Conservation (phyloP, 1,140 invertebrate species). For the Macrotrachela quadricornifera region DNA sequence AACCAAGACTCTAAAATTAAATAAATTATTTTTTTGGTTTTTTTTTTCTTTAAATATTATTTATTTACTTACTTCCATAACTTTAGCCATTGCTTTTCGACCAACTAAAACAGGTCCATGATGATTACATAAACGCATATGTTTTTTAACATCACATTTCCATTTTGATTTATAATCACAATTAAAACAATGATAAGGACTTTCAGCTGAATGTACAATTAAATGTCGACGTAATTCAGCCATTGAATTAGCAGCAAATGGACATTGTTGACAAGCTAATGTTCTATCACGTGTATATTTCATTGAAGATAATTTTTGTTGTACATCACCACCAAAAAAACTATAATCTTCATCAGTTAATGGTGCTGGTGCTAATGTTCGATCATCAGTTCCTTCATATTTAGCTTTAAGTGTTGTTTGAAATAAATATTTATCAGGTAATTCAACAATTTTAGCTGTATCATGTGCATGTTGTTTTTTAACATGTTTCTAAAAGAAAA, state of each 20-base stretch:
- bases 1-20: too few species aligned
- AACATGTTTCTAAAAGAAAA: too few species aligned
- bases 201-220: conserved; percentile 24
- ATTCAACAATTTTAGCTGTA: conserved; percentile 6
- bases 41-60: too few species aligned
- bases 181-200: conserved; percentile 23
- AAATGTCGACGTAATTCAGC: conserved; percentile 24
- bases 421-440: conserved; percentile 6
- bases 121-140: conserved; percentile 17
- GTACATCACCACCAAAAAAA: not conserved
- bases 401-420: not conserved
- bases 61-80: not conserved
- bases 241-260: conserved; percentile 21
- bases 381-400: not conserved
- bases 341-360: not conserved
- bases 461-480: not conserved
- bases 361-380: not conserved
- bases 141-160: conserved; percentile 30
- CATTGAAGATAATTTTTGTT: not conserved
- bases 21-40: too few species aligned
- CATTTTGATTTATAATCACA: conserved; percentile 26
- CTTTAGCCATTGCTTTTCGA: conserved; percentile 6
- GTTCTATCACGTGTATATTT: not conserved
- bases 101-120: conserved; percentile 7
- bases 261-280: conserved; percentile 20